These are phyloP conservation scores for Cactoblastis cactorum DNA, from an alignment of 2,888 invertebrate species.

Conservation along the genomic window DNA sequence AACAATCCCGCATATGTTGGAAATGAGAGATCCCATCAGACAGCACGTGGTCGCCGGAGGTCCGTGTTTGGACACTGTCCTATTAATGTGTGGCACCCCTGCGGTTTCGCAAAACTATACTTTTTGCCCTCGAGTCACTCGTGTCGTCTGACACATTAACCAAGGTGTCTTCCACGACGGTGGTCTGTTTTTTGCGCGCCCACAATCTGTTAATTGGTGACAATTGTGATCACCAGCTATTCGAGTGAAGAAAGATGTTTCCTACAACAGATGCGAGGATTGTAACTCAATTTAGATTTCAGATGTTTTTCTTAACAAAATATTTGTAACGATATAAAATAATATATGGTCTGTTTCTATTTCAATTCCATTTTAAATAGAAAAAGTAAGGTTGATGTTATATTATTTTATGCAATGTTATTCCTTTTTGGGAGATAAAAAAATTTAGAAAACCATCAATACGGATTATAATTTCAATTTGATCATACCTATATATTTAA, in stretches of 20 bases:
- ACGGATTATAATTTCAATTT: too few relatives aligned
- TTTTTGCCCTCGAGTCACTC: conserved; percentile 51
- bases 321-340: too few relatives aligned
- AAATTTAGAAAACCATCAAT: too few relatives aligned
- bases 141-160: conserved; percentile 75
- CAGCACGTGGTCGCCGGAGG: conserved; percentile 50
- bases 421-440: too few relatives aligned
- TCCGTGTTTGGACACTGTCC: conserved; percentile 65
- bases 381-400: too few relatives aligned
- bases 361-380: too few relatives aligned
- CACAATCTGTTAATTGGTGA: conserved; percentile 70
- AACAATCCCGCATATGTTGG: conserved; percentile 13
- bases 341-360: too few relatives aligned
- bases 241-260: conserved; percentile 70
- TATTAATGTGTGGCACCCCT: conserved; percentile 57
- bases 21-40: conserved; percentile 11
- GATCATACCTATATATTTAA: too few relatives aligned
- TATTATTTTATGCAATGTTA: too few relatives aligned
- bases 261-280: conserved; percentile 59
- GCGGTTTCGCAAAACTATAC: conserved; percentile 54
- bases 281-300: conserved; percentile 21
- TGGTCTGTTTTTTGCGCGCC: conserved; percentile 64
- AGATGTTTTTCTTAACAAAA: too few relatives aligned
- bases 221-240: conserved; percentile 69
- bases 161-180: conserved; percentile 67